Evolutionary conservation across 1,140 invertebrate genomes (phyloP), one percentile per base, ranked within the genome.

Genomic region (Tetranychus urticae): DNA sequence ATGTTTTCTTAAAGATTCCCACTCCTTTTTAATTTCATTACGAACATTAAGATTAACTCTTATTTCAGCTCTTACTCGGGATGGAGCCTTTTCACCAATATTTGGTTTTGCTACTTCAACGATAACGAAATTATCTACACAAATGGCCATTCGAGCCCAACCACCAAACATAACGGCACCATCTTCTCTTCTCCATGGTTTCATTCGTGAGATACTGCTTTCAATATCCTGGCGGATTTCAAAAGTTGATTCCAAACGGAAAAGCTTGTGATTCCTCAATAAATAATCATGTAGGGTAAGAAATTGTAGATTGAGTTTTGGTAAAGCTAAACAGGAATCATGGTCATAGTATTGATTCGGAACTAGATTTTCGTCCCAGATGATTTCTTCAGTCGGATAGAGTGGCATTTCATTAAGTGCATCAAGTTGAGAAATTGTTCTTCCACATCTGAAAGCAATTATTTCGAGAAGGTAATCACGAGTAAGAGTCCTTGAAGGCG

Each of bases 341-440:
- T 90, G 89, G 58, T 86, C 89, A 73, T 88, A 97, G 72, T 93
- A 96, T 68, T 97, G 92, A 0, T 87, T 88, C 0, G 96, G 96
- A 1, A 99, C 93, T 42, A 98, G 81, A 70, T 96, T 97, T 71
- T 97, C 92, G 74, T 99, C 90, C 96, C 96, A 99, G 66, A 99
- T 94, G 10, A 98, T 84, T 57, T 89, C 82, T 71, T 99, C 94
- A 0, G 91, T 97, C 1, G 94, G 96, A 73, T 98, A 99, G 0
- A 99, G 75, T 0, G 96, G 92, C 88, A 98, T 94, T 66, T 90
- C 84, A 70, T 99, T 99, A 2, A 99, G 73, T 56, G 86, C 83
- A 71, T 97, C 87, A 46, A 97, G 72, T 69, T 97, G 94, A 0
- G 91, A 97, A 23, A 82, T 79, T 56, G 89, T 79, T 60, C 83